These are phyloP conservation scores for Numenius arquata DNA, from an alignment of 2,113 vertebrate genomes.

Conservation along the genomic window DNA sequence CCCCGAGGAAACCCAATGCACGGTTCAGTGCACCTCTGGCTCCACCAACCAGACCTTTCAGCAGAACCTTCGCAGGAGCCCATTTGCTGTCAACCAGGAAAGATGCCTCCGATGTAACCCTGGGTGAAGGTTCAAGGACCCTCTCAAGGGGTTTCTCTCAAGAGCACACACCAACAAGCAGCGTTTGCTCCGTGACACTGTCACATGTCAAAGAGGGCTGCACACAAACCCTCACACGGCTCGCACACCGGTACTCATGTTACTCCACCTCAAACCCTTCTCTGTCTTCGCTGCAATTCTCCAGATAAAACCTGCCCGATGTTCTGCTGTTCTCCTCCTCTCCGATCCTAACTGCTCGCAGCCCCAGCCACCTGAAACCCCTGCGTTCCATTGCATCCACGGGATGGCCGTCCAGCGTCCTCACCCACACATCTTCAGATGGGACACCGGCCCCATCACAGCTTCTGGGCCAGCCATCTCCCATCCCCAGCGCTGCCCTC, in stretches of 20 bases:
- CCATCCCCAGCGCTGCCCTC: neutral
- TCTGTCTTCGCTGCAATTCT: neutral
- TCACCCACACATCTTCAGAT: no score
- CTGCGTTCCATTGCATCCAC: accelerated
- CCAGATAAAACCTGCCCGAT: neutral
- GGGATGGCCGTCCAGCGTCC: neutral
- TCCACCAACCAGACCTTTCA: neutral
- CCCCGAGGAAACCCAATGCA: accelerated
- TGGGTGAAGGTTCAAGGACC: accelerated
- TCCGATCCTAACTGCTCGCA: neutral
- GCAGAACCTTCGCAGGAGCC: neutral
- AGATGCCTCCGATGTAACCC: accelerated
- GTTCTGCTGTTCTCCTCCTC: neutral
- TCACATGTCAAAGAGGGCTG: accelerated
- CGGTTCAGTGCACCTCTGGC: accelerated
- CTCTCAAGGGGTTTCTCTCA: no score
- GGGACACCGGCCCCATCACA: neutral
- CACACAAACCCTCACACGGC: accelerated
- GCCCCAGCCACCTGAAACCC: neutral
- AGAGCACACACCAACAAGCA: neutral
- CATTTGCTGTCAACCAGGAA: neutral
- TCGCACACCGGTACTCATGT: neutral
- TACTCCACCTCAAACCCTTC: neutral
- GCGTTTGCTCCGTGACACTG: neutral
- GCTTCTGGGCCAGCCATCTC: neutral